These are phyloP conservation scores for Drepanosiphum platanoidis DNA, from an alignment of 2,888 invertebrate genomes.

Conservation along the genomic window DNA sequence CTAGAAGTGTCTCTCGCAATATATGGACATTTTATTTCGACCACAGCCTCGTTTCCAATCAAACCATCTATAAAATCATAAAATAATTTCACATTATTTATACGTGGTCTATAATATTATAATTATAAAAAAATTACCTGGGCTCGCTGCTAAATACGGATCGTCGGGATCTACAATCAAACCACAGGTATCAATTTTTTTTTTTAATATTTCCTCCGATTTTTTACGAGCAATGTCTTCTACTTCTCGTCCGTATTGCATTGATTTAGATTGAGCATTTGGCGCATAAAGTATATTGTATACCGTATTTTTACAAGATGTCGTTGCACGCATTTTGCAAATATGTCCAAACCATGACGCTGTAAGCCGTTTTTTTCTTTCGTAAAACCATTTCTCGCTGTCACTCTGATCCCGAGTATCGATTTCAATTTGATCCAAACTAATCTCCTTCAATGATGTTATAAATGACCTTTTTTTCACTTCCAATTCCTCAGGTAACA, in stretches of 20 bases:
- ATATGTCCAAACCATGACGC: constrained; percentile 6
- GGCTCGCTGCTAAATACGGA: not conserved
- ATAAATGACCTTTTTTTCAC: constrained; percentile 1
- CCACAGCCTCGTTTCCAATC: too few species aligned
- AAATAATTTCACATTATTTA: too few species aligned
- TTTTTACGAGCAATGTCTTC: constrained; percentile 12
- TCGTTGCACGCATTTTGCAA: constrained; percentile 26
- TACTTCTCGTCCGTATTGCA: not conserved
- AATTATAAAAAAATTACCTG: constrained; percentile 8
- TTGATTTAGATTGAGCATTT: constrained; percentile 9
- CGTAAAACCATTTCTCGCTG: not conserved
- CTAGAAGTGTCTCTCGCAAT: too few species aligned
- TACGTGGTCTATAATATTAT: too few species aligned
- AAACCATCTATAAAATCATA: too few species aligned
- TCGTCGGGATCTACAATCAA: not conserved
- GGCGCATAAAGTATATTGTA: constrained; percentile 20
- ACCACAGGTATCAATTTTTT: not conserved
- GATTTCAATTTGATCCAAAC: constrained; percentile 13
- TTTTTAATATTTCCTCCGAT: not conserved
- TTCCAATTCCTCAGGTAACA: constrained; percentile 5
- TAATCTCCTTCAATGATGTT: not conserved
- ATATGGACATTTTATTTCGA: too few species aligned
- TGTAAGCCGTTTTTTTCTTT: constrained; percentile 1
- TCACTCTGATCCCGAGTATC: constrained; percentile 12
- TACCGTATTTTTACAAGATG: constrained; percentile 6